phyloP scores from a whole-genome alignment of 2,888 invertebrate genomes.

The Alviniconcha strummeri region DNA sequence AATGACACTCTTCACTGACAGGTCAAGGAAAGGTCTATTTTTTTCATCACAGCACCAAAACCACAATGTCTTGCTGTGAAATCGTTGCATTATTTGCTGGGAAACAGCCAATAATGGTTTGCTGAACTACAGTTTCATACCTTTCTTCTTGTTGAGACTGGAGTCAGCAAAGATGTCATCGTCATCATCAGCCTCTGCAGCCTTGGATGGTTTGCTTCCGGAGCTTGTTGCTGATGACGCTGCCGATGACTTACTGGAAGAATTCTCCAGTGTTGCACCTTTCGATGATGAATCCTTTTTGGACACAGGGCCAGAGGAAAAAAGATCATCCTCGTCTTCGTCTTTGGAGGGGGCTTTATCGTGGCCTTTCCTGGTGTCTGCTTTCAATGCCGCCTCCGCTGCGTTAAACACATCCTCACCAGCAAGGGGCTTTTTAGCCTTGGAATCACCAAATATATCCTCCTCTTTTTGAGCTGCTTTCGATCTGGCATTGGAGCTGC shows the following conservation, averaged over 20 bases:
- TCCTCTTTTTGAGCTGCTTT: conserved; percentile 34
- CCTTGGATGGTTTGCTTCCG: neutral
- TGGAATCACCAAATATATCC: conserved; percentile 43
- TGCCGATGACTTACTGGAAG: neutral
- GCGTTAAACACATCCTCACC: neutral
- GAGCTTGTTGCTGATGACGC: conserved; percentile 11
- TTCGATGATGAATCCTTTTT: conserved; percentile 29
- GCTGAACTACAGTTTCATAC: neutral
- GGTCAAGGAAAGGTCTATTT: too few species aligned
- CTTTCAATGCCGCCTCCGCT: conserved; percentile 14
- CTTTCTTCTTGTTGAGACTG: conserved; percentile 46
- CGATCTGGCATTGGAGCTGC: neutral
- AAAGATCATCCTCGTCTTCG: conserved; percentile 44
- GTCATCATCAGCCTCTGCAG: conserved; percentile 35
- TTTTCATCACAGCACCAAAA: too few species aligned
- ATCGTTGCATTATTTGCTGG: too few species aligned
- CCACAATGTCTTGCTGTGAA: too few species aligned
- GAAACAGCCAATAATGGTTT: too few species aligned
- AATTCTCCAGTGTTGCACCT: conserved; percentile 29
- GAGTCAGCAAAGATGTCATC: conserved; percentile 50
- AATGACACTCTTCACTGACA: too few species aligned
- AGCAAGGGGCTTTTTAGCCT: neutral
- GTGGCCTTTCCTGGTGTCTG: conserved; percentile 13
- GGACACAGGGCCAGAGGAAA: conserved; percentile 38
- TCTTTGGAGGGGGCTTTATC: conserved; percentile 34